These are phyloP conservation scores for Hydra vulgaris DNA, from an alignment of 30 jellyfish, hydroid and myxozoan genomes.

Conservation along the genomic window DNA sequence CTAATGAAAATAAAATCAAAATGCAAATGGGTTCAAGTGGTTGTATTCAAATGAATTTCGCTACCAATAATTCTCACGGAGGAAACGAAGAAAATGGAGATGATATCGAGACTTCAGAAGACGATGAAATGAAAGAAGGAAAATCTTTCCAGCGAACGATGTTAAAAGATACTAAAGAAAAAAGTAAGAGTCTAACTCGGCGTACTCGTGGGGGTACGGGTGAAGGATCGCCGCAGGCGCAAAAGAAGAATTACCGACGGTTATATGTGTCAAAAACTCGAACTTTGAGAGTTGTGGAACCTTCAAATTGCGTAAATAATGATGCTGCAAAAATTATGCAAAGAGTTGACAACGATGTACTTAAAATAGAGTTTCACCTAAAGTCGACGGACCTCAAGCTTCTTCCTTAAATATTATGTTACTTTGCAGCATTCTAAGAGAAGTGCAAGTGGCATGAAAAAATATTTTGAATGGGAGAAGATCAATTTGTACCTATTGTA, in stretches of 20 bases:
- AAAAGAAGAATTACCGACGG: conserved; percentile 86
- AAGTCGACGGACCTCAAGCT: conserved; percentile 31
- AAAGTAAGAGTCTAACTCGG: conserved; percentile 38
- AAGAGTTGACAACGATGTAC: conserved; percentile 71
- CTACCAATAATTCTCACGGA: background rate
- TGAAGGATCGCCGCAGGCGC: conserved; percentile 89
- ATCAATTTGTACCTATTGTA: too few species aligned
- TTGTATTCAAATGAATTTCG: conserved; percentile 18
- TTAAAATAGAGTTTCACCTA: conserved; percentile 52
- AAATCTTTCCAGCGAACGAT: background rate
- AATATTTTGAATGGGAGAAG: too few species aligned
- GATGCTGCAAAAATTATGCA: conserved; percentile 45
- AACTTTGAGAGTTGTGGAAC: conserved; percentile 19
- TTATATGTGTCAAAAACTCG: conserved; percentile 86
- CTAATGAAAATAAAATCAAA: conserved; percentile 12
- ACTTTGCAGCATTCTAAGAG: background rate
- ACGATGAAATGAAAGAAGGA: background rate
- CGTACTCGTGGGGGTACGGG: conserved; percentile 60
- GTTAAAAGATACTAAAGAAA: conserved; percentile 54
- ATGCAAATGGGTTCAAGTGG: conserved; percentile 6
- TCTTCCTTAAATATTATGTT: conserved; percentile 18
- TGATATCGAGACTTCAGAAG: background rate
- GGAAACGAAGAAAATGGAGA: background rate
- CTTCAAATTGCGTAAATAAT: conserved; percentile 20
- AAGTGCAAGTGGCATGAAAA: too few species aligned